Percentiles rank a stretch among this genome's conserved stretches.
These are phyloP conservation scores for Pungitius pungitius DNA, from an alignment of 2,113 vertebrate species.

Conservation along the genomic window DNA sequence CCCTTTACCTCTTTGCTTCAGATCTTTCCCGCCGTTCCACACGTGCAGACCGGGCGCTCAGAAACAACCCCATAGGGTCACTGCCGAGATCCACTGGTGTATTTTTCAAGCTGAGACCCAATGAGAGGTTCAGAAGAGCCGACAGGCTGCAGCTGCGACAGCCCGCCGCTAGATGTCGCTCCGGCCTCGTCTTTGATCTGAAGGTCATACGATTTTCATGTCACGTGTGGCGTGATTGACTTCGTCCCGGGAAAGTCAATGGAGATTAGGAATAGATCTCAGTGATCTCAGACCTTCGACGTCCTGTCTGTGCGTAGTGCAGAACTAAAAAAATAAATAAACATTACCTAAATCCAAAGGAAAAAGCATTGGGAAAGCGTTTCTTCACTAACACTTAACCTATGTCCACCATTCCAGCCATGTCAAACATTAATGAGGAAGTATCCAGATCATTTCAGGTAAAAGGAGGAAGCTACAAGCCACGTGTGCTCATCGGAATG, in stretches of 20 bases:
- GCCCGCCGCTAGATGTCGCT: conserved; percentile 47
- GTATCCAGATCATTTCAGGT: neutral
- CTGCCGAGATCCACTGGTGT: neutral
- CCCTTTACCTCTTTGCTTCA: neutral
- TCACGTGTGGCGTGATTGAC: neutral
- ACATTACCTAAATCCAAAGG: neutral
- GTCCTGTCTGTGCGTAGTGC: neutral
- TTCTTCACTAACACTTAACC: neutral
- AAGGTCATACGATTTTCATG: neutral
- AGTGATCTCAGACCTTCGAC: neutral
- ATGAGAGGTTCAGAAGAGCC: neutral
- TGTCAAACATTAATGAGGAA: neutral
- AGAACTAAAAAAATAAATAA: neutral
- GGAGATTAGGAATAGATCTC: neutral
- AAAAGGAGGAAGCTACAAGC: neutral
- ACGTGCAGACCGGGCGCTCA: neutral
- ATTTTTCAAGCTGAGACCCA: neutral
- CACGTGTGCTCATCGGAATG: neutral
- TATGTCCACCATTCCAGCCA: neutral
- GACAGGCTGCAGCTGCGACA: neutral
- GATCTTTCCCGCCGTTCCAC: neutral
- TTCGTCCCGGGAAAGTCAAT: neutral
- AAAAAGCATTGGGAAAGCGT: neutral
- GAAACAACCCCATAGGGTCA: neutral
- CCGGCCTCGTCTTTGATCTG: neutral